These are phyloP conservation scores for Stigmatopora nigra DNA, from an alignment of 2,113 vertebrate genomes.

Conservation along the genomic window DNA sequence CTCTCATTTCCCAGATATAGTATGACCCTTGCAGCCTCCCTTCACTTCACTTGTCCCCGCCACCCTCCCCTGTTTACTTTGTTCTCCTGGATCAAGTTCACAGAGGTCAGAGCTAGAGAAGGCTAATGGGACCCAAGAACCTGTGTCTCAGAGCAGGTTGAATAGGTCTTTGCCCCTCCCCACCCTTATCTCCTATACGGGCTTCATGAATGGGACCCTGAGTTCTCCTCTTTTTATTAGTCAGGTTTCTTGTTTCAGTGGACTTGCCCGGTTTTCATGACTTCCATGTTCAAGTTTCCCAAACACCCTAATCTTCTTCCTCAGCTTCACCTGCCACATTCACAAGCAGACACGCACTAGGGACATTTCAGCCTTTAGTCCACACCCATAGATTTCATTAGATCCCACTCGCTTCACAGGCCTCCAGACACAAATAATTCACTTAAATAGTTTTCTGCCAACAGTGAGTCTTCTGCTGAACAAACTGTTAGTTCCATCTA, in stretches of 20 bases:
- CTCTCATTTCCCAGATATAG: constrained; percentile 52
- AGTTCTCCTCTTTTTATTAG: constrained; percentile 64
- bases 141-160: constrained; percentile 55
- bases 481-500: neutral
- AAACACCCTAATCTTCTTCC: constrained; percentile 9
- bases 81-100: constrained; percentile 54
- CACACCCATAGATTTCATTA: constrained; percentile 30
- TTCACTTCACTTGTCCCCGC: neutral
- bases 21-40: constrained; percentile 40
- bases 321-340: constrained; percentile 6
- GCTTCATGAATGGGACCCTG: constrained; percentile 60
- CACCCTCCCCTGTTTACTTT: constrained; percentile 30
- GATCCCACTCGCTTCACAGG: constrained; percentile 1
- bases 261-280: constrained; percentile 63
- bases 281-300: constrained; percentile 47
- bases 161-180: constrained; percentile 54
- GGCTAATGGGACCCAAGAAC: constrained; percentile 66
- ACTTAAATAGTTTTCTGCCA: constrained; percentile 1
- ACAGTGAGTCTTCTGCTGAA: constrained; percentile 3
- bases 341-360: neutral
- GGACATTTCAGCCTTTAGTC: neutral
- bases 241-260: constrained; percentile 72
- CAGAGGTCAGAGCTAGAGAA: constrained; percentile 37
- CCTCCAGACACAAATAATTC: constrained; percentile 5
- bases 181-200: constrained; percentile 30